These are phyloP conservation scores for Clitarchus hookeri DNA, from an alignment of 2,888 invertebrate genomes.

Conservation along the genomic window DNA sequence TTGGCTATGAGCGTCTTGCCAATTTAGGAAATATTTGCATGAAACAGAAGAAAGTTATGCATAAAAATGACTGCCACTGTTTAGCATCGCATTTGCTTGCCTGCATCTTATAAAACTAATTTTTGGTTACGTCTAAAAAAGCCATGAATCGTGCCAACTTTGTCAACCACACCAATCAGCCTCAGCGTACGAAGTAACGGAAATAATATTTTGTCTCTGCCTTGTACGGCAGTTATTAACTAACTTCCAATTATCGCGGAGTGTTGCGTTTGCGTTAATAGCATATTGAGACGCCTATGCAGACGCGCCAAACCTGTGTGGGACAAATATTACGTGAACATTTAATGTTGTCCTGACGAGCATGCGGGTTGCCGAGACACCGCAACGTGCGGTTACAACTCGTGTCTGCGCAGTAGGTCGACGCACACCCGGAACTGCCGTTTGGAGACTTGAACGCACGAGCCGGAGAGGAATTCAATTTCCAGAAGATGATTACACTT, in stretches of 20 bases:
- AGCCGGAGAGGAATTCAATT: not conserved
- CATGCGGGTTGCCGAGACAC: not conserved
- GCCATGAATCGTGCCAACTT: no score
- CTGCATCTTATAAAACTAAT: no score
- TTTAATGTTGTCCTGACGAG: no score
- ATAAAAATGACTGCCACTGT: no score
- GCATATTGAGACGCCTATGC: not conserved
- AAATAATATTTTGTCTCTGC: no score
- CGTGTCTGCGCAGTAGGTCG: not conserved
- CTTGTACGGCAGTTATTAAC: not conserved
- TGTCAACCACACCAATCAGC: no score
- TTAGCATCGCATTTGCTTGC: no score
- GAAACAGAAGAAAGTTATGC: no score
- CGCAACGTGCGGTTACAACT: not conserved
- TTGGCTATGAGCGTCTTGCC: no score
- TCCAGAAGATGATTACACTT: not conserved
- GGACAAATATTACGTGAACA: not conserved
- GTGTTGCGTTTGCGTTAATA: not conserved
- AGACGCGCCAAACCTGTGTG: not conserved
- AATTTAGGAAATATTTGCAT: no score
- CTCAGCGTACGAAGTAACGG: no score
- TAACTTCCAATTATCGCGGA: not conserved
- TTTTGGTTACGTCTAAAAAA: no score
- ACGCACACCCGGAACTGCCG: not conserved
- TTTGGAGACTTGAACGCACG: not conserved